Conservation (phyloP, 2,888 invertebrate species). For the Heliconius erato region DNA sequence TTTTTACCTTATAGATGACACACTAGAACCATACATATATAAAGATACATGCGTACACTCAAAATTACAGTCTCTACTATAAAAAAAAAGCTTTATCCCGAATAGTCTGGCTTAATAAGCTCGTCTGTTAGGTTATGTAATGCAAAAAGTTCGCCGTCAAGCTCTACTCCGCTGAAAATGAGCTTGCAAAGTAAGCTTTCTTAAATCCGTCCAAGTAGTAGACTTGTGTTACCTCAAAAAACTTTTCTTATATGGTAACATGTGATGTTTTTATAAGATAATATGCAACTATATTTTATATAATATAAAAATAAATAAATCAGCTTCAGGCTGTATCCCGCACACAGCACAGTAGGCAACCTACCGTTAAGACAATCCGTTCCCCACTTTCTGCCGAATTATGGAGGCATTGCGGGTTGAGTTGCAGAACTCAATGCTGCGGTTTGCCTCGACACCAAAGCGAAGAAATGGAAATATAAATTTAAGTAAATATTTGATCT, state of each 20-base stretch:
- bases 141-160: constrained; percentile 26
- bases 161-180: constrained; percentile 20
- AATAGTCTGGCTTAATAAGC: constrained; percentile 15
- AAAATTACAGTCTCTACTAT: neutral
- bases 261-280: neutral
- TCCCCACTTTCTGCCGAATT: too few relatives aligned
- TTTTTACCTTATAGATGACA: neutral
- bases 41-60: neutral
- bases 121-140: constrained; percentile 29
- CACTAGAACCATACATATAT: neutral
- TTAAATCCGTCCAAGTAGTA: constrained; percentile 17
- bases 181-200: constrained; percentile 26
- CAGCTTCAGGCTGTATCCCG: too few relatives aligned
- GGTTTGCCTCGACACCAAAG: too few relatives aligned
- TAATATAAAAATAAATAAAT: too few relatives aligned
- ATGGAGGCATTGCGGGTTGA: too few relatives aligned
- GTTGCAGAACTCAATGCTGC: too few relatives aligned
- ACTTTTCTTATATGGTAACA: neutral
- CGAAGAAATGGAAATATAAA: too few relatives aligned
- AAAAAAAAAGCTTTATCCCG: constrained; percentile 1
- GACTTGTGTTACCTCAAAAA: constrained; percentile 8
- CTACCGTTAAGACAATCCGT: too few relatives aligned
- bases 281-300: too few relatives aligned
- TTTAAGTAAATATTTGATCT: too few relatives aligned
- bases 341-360: too few relatives aligned